These are phyloP conservation scores for Metalampra italica DNA, from an alignment of 2,888 invertebrate species.

Conservation along the genomic window DNA sequence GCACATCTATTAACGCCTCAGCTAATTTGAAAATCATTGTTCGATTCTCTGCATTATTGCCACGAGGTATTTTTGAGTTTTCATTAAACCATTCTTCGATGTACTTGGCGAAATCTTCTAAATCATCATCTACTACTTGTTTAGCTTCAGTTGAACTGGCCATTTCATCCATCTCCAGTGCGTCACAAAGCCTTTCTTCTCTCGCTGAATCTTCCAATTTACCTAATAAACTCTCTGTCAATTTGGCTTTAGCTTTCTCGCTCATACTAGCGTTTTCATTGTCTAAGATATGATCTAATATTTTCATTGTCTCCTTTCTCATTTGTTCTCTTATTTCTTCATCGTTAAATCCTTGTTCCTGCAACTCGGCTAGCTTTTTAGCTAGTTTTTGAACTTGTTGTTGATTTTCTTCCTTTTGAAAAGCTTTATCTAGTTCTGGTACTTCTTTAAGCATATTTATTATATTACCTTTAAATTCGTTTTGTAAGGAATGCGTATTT, in stretches of 20 bases:
- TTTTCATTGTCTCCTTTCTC: conserved; percentile 1
- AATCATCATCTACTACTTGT: neutral
- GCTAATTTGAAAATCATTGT: neutral
- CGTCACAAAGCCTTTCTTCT: neutral
- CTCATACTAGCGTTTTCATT: conserved; percentile 1
- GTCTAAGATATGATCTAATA: neutral
- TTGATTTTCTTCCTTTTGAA: conserved; percentile 1
- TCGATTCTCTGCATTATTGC: neutral
- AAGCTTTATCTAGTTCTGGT: conserved; percentile 2
- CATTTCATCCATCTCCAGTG: neutral
- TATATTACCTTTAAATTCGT: conserved; percentile 6
- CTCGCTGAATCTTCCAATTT: neutral
- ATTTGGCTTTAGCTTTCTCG: neutral
- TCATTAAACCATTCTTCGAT: neutral
- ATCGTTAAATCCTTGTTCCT: neutral
- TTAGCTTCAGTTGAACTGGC: neutral
- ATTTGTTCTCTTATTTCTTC: conserved; percentile 7
- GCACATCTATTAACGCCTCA: neutral
- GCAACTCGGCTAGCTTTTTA: conserved; percentile 4
- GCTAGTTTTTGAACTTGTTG: conserved; percentile 7
- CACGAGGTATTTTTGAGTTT: neutral
- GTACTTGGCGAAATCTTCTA: neutral
- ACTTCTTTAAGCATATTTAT: conserved; percentile 7
- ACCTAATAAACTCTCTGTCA: conserved; percentile 5
- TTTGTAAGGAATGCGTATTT: neutral